These are phyloP conservation scores for Aporophyla lueneburgensis DNA, from an alignment of 2,888 invertebrate genomes.

Conservation along the genomic window DNA sequence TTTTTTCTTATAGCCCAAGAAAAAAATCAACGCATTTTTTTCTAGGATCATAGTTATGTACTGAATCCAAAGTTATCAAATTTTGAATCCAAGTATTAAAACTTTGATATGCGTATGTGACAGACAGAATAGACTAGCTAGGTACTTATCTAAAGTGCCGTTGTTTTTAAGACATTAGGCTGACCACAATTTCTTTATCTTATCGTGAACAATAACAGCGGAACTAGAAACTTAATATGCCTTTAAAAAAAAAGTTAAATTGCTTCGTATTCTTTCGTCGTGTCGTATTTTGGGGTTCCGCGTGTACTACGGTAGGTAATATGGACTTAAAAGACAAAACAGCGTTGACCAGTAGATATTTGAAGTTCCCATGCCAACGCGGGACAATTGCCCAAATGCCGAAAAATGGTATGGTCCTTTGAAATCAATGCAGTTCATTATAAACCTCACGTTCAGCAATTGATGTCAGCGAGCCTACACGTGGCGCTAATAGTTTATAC, in stretches of 20 bases:
- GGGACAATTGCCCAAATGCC: neutral
- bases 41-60: too few relatives aligned
- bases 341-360: too few relatives aligned
- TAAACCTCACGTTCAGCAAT: neutral
- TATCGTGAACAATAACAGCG: slow-evolving; percentile 31
- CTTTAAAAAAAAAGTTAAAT: slow-evolving; percentile 17
- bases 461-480: neutral
- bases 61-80: too few relatives aligned
- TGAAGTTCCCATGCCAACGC: neutral
- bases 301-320: too few relatives aligned
- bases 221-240: slow-evolving; percentile 35
- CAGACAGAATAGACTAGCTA: neutral
- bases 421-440: neutral
- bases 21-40: neutral
- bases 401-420: neutral
- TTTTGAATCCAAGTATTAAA: too few relatives aligned
- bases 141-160: slow-evolving; percentile 9
- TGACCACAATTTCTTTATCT: slow-evolving; percentile 45
- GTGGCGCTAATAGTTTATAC: neutral
- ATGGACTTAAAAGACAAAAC: too few relatives aligned
- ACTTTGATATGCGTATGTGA: neutral
- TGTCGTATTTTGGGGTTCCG: slow-evolving; percentile 14
- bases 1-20: neutral
- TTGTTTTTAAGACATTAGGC: slow-evolving; percentile 43
- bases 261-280: slow-evolving; percentile 17